Evolutionary conservation across 92 coral and sea anemone genomes (phyloP).

Genomic region (Porites evermanni): DNA sequence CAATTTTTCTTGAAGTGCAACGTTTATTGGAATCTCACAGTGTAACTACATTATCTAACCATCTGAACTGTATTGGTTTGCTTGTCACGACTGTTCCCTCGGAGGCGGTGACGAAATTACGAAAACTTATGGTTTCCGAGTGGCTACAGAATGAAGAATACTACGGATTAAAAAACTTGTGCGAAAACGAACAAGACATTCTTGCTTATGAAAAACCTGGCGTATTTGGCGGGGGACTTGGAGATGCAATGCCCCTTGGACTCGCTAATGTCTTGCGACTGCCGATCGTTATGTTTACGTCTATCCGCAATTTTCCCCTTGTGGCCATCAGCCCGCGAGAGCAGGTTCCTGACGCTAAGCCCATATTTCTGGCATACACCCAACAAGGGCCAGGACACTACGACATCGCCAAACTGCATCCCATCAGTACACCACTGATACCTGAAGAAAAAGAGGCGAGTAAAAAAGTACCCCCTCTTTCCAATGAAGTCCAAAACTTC

Average conservation of each 20-base stretch:
- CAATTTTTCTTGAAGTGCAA: not conserved
- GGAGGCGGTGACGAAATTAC: not conserved
- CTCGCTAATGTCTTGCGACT: conserved; percentile 6
- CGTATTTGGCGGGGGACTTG: conserved; percentile 9
- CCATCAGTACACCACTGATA: not conserved
- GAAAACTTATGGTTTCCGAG: conserved; percentile 23
- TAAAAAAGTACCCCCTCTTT: no score
- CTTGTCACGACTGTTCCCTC: not conserved
- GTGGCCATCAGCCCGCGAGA: conserved; percentile 1
- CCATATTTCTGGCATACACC: conserved; percentile 9
- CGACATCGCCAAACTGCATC: not conserved
- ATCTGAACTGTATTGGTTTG: not conserved
- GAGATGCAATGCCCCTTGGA: conserved; percentile 15
- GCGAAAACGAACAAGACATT: not conserved
- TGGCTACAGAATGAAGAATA: conserved; percentile 7
- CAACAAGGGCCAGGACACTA: conserved; percentile 25
- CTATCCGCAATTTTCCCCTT: conserved; percentile 18
- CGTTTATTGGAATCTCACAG: not conserved
- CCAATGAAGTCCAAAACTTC: not conserved
- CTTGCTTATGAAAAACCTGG: conserved; percentile 1
- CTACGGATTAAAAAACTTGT: not conserved
- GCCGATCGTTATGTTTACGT: conserved; percentile 27
- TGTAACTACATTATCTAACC: not conserved
- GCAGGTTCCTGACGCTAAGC: not conserved
- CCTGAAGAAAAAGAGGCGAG: not conserved